Evolutionary conservation across 2,113 vertebrate species (phyloP).

Genomic region (Limnothrissa miodon): DNA sequence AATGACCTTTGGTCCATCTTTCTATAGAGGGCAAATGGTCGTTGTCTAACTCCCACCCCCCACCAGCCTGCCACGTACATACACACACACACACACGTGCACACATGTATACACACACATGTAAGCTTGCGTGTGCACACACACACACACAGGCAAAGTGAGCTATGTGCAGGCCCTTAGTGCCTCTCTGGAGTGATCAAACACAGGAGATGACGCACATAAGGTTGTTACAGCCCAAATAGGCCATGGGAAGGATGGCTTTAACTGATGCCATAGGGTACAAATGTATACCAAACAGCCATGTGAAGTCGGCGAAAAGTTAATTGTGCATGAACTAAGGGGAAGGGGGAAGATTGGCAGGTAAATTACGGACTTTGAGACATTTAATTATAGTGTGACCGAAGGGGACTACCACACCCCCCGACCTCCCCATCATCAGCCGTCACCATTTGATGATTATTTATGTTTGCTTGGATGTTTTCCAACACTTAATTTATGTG

Average conservation of each 20-base stretch:
- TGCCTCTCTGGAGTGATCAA: background rate
- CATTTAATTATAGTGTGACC: background rate
- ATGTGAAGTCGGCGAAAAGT: background rate
- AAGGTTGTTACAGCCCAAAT: background rate
- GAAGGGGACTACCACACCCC: background rate
- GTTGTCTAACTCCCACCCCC: background rate
- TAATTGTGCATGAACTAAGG: background rate
- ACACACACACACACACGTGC: background rate
- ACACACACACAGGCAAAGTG: background rate
- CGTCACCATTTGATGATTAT: background rate
- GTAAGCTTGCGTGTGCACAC: background rate
- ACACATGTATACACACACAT: background rate
- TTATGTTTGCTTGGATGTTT: background rate
- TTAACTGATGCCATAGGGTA: background rate
- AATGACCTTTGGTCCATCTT: conserved; percentile 7
- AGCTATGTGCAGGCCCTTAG: background rate
- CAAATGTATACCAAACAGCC: background rate
- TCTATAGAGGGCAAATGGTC: conserved; percentile 6
- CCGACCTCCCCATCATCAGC: background rate
- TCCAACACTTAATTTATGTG: background rate
- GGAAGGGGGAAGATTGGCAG: background rate
- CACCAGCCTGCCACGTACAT: background rate
- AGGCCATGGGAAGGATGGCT: background rate
- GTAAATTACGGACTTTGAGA: background rate
- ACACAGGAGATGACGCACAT: background rate